A percentile compares a stretch with the other conserved stretches of the same genome.
phyloP scores from a whole-genome alignment of 2,797 vertebrate species.

The Halcyon badia region DNA sequence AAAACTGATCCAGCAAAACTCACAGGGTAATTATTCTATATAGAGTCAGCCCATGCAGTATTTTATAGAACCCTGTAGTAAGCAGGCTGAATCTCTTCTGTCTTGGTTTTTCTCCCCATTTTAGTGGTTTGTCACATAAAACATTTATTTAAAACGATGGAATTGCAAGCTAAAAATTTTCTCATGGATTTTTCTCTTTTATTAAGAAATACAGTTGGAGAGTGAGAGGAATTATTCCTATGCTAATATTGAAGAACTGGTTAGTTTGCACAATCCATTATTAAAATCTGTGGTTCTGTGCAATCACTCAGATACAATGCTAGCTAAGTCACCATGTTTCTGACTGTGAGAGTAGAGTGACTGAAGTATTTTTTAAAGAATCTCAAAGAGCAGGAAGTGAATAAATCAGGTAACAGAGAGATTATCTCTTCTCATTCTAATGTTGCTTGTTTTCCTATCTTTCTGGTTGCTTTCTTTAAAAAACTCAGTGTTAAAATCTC shows the following conservation, averaged over 20 bases:
- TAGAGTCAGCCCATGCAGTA: neutral
- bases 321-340: neutral
- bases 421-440: neutral
- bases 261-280: neutral
- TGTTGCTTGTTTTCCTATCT: neutral
- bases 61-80: neutral
- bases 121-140: neutral
- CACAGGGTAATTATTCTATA: rapidly evolving
- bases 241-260: neutral
- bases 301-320: neutral
- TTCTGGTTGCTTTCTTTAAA: neutral
- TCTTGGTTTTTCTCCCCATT: neutral
- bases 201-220: neutral
- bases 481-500: neutral
- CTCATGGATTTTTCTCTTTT: neutral
- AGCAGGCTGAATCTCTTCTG: neutral
- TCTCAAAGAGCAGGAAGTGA: neutral
- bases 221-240: neutral
- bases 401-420: neutral
- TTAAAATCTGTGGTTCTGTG: neutral
- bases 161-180: neutral
- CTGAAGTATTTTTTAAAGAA: neutral
- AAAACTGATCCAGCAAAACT: neutral
- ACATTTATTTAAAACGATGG: neutral
- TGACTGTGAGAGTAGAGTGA: neutral